Evolutionary conservation across 1,140 invertebrate genomes (phyloP).

Genomic region (Medauroidea extradentata): DNA sequence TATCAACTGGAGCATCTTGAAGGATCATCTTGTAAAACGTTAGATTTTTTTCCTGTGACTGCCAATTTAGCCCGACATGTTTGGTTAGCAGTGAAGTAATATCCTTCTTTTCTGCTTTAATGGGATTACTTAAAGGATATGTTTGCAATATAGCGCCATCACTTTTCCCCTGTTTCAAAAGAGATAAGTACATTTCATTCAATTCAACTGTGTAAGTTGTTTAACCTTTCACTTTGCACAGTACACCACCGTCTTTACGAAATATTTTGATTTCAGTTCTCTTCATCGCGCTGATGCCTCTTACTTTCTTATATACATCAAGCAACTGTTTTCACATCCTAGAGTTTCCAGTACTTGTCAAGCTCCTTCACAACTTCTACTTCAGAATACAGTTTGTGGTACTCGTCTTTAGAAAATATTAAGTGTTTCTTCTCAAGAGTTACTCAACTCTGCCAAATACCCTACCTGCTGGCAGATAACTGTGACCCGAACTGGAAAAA

Average conservation of each 20-base stretch:
- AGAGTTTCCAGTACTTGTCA: conserved; percentile 12
- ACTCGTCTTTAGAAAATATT: conserved; percentile 16
- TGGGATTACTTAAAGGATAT: background rate
- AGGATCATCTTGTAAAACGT: too few species aligned
- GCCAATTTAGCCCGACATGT: too few species aligned
- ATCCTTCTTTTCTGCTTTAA: background rate
- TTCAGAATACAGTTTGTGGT: conserved; percentile 13
- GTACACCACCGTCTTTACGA: background rate
- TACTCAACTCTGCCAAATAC: conserved; percentile 32
- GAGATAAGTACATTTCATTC: background rate
- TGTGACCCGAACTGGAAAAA: conserved; percentile 33
- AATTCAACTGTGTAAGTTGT: background rate
- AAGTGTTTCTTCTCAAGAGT: conserved; percentile 24
- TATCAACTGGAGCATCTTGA: too few species aligned
- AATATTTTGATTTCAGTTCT: background rate
- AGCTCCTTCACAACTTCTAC: conserved; percentile 9
- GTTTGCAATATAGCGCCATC: background rate
- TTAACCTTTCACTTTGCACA: background rate
- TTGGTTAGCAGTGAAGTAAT: background rate
- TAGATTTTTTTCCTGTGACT: too few species aligned
- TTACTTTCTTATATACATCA: background rate
- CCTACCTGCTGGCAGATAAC: conserved; percentile 30
- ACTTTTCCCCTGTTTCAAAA: background rate
- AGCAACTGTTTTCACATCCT: conserved; percentile 10
- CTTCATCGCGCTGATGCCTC: background rate